These are phyloP conservation scores for Atta colombica DNA, from an alignment of 1,140 invertebrate genomes.

Conservation along the genomic window DNA sequence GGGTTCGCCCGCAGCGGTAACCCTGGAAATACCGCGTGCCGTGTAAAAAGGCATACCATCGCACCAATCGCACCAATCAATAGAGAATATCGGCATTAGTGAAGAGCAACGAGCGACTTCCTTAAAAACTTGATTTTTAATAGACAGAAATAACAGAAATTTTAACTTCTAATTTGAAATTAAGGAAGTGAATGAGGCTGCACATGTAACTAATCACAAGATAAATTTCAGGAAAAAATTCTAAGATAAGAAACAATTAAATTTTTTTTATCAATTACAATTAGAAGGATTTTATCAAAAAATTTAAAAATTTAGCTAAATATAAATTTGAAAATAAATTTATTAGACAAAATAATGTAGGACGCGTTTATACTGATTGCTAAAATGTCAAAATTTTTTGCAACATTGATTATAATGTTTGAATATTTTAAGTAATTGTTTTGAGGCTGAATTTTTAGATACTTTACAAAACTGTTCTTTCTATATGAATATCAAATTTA, in stretches of 20 bases:
- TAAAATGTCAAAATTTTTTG: no score
- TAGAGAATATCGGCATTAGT: slow-evolving; percentile 12
- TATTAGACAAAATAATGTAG: no score
- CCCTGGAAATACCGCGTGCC: slow-evolving; percentile 43
- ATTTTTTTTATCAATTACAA: neutral
- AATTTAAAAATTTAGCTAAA: no score
- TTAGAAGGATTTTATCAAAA: no score
- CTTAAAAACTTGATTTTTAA: neutral
- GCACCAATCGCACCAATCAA: slow-evolving; percentile 23
- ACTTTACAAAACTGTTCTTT: no score
- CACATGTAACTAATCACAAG: neutral
- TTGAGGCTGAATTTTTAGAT: no score
- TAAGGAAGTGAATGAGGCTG: neutral
- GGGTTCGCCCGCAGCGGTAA: slow-evolving; percentile 29
- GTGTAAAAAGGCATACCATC: slow-evolving; percentile 4
- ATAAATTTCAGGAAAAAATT: neutral
- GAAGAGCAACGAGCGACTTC: neutral
- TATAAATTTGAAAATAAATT: no score
- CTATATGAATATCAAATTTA: neutral
- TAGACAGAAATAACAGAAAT: neutral
- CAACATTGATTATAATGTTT: no score
- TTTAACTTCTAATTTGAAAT: neutral
- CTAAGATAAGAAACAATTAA: slow-evolving; percentile 9
- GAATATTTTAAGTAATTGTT: no score
- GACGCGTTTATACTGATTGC: no score